phyloP scores from a whole-genome alignment of 2,113 vertebrate species.

The Ranitomeya imitator region DNA sequence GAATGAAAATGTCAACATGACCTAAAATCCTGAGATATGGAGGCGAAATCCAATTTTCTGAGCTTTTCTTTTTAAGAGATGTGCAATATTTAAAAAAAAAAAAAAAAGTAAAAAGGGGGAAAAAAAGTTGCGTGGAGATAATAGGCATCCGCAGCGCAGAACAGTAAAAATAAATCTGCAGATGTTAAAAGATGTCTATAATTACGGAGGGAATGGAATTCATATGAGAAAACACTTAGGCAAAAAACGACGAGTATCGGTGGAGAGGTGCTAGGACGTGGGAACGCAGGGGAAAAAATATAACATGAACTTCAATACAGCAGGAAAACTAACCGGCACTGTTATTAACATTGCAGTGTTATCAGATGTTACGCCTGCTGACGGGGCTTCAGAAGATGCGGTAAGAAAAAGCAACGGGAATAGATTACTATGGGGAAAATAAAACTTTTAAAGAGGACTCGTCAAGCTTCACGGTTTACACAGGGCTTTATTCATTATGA shows the following conservation, averaged over 20 bases:
- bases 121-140: constrained; percentile 35
- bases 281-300: not conserved
- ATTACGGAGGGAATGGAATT: constrained; percentile 36
- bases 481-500: not conserved
- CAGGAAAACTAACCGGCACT: not conserved
- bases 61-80: not conserved
- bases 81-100: not conserved
- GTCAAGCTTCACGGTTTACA: not conserved
- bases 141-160: not conserved
- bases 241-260: not conserved
- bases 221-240: constrained; percentile 3
- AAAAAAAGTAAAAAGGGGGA: not conserved
- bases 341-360: not conserved
- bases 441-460: not conserved
- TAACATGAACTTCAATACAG: not conserved
- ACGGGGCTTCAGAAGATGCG: not conserved
- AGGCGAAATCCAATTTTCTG: not conserved
- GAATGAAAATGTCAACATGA: not conserved
- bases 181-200: constrained; percentile 52
- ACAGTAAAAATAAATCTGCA: constrained; percentile 46
- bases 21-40: constrained; percentile 9
- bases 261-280: constrained; percentile 20
- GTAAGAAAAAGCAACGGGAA: not conserved
- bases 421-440: not conserved
- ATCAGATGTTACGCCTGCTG: not conserved